Evolutionary conservation across 2,113 vertebrate genomes (phyloP), one percentile per base, ranked within the genome.

Genomic region (Urocitellus parryii): DNA sequence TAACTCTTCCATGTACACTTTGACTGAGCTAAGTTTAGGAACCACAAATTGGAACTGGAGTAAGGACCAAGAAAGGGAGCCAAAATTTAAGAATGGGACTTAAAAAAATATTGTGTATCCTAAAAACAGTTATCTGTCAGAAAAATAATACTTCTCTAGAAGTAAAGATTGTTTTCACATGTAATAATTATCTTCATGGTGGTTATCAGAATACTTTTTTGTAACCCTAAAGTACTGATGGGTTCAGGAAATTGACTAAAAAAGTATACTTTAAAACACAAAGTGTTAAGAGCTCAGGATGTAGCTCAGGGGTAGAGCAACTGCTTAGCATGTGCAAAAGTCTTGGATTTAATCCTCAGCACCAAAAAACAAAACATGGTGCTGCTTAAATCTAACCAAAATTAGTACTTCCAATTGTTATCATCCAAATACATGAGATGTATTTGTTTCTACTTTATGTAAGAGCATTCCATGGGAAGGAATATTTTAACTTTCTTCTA

Each of bases 251-350:
- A 96, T 79, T 74, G 56, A 82, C 34, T 74, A 68, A 14, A 72
- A 63, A 96, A 68, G 13, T 97, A 1, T 48, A 37, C 93, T 94
- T 96, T 29, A n/a, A 48, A 91, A 93, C 72, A 83, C 32, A 34
- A 8, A 29, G 0, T 48, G 16, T 56, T 78, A 65, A 1, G 27
- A 14, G 13, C 53, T 88, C 32, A 8, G n/a, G 13, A 3, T 72
- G 25, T 61, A 80, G 48, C 34, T 80, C 18, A 79, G 58, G 24
- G 67, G 16, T 68, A 37, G 32, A 83, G n/a, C 61, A 45, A 56
- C 32, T 74, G 16, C 53, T 88, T 80, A 61, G 53, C 76, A 79
- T 68, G 12, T 11, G 34, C 45, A 27, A 82, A 45, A 34, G 51
- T 6, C 34, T 42, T 74, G 42, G 45, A 13, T 73, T 81, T 73